Percentiles rank a stretch among this genome's conserved stretches.
Conservation (phyloP, 1,140 invertebrate genomes). For the Acromyrmex heyeri region DNA sequence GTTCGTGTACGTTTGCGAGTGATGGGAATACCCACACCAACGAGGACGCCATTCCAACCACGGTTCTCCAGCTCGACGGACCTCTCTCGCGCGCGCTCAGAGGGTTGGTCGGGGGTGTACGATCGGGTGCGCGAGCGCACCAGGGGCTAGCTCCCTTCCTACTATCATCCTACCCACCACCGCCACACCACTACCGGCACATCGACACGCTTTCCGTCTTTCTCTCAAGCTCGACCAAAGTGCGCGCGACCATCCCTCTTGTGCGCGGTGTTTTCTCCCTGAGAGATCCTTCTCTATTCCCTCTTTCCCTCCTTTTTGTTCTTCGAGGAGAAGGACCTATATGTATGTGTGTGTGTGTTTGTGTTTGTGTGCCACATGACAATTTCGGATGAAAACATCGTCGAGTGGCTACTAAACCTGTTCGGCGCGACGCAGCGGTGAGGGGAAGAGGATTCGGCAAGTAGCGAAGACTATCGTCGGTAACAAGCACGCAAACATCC, state of each 20-base stretch:
- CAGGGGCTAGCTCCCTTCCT: slow-evolving; percentile 62
- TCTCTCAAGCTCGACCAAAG: slow-evolving; percentile 30
- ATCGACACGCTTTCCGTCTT: slow-evolving; percentile 45
- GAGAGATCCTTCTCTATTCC: background rate
- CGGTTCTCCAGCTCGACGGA: slow-evolving; percentile 69
- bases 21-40: slow-evolving; percentile 55
- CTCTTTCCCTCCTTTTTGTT: background rate
- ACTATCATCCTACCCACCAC: slow-evolving; percentile 14
- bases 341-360: background rate
- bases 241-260: slow-evolving; percentile 33
- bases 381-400: slow-evolving; percentile 75
- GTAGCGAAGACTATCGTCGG: slow-evolving; percentile 40
- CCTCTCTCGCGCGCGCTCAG: slow-evolving; percentile 73
- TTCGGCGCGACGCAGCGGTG: background rate
- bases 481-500: slow-evolving; percentile 60
- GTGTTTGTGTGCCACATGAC: slow-evolving; percentile 57
- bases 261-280: background rate
- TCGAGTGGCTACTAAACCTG: slow-evolving; percentile 67
- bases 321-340: slow-evolving; percentile 1
- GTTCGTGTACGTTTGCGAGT: background rate
- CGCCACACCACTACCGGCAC: slow-evolving; percentile 9
- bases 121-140: slow-evolving; percentile 73
- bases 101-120: slow-evolving; percentile 47
- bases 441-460: slow-evolving; percentile 29
- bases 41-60: slow-evolving; percentile 45